Base-by-base conservation (phyloP, 2,888 invertebrate genomes). In the Rhodophaea formosa region DNA sequence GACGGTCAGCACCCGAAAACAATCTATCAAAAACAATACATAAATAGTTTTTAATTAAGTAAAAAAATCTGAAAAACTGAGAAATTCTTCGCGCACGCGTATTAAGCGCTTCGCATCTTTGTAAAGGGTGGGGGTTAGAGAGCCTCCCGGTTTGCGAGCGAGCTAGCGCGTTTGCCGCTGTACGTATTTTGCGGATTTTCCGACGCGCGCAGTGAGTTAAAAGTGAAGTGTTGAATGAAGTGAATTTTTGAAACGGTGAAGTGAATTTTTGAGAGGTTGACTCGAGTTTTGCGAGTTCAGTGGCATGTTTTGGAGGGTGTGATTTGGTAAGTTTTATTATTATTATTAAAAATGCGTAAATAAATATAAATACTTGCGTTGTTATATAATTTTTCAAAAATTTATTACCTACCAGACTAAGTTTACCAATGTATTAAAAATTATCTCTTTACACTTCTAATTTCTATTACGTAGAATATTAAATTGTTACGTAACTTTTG, bases 121-220 rank as follows among this genome's bases (percentile, higher is more conserved):
- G 15, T 17, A 1, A 53, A 53, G 53, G 43, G 53, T 53, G 53
- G 53, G 53, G 53, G 53, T 15, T 29, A 53, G 53, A 53, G 15
- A 8, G 53, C 14, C 29, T 53, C 14, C 23, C 8, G 53, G 53
- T 12, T 7, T 7, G 43, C 3, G 3, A 1, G 12, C 17, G 43
- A 17, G 53, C 23, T 12, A 16, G n/a, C 53, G 53, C 29, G 47
- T 14, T 3, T 14, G 12, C 5, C 8, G 6, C 53, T 7, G 42
- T 14, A 3, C 0, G 7, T 8, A 14, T 51, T 35, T 16, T 8
- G 30, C 23, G 43, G 29, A 43, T 3, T 23, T 23, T 23, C 5
- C 3, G 5, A 23, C 23, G 23, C 53, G 43, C 43, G 53, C 0
- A 29, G 53, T 53, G 53, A 43, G 12, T 39, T 39, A 8, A 6